Percentiles rank a stretch among this genome's conserved stretches.
Evolutionary conservation across 2,797 vertebrate species (phyloP).

Genomic region (Thaleichthys pacificus): DNA sequence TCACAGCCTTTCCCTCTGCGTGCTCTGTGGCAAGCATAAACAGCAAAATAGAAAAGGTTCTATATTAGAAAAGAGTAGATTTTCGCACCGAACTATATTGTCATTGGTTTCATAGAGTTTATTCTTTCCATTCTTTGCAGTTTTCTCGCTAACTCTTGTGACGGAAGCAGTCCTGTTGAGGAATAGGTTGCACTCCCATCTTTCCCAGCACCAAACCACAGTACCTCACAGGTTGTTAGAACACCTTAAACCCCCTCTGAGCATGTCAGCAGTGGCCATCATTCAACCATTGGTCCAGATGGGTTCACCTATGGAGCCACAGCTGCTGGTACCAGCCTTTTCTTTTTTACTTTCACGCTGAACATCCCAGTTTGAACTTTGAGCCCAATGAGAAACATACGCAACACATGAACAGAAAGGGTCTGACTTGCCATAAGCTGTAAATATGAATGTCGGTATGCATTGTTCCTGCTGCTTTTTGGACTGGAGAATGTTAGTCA

Average conservation of each 20-base stretch:
- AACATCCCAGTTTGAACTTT: neutral
- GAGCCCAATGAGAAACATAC: conserved; percentile 16
- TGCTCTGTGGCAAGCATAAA: neutral
- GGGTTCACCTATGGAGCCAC: conserved; percentile 23
- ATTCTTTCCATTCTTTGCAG: conserved; percentile 40
- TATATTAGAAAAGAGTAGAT: too few species aligned
- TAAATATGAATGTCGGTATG: conserved; percentile 23
- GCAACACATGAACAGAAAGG: conserved; percentile 18
- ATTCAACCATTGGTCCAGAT: conserved; percentile 23
- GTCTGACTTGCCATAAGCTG: conserved; percentile 33
- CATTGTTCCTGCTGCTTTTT: conserved; percentile 17
- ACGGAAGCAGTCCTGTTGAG: conserved; percentile 27
- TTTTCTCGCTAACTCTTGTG: conserved; percentile 30
- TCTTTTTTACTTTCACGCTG: neutral
- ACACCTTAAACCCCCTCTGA: conserved; percentile 33
- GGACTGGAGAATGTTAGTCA: conserved; percentile 7
- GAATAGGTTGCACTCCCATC: conserved; percentile 32
- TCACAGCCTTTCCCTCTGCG: conserved; percentile 28
- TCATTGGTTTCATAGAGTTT: conserved; percentile 12
- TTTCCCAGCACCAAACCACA: conserved; percentile 41
- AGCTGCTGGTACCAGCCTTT: neutral
- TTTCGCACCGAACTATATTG: neutral
- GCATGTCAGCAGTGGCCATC: conserved; percentile 33
- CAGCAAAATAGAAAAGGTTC: too few species aligned
- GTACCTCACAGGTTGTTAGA: conserved; percentile 45